Base-by-base conservation (phyloP, 2,113 vertebrate species). In the Pluvialis apricaria region DNA sequence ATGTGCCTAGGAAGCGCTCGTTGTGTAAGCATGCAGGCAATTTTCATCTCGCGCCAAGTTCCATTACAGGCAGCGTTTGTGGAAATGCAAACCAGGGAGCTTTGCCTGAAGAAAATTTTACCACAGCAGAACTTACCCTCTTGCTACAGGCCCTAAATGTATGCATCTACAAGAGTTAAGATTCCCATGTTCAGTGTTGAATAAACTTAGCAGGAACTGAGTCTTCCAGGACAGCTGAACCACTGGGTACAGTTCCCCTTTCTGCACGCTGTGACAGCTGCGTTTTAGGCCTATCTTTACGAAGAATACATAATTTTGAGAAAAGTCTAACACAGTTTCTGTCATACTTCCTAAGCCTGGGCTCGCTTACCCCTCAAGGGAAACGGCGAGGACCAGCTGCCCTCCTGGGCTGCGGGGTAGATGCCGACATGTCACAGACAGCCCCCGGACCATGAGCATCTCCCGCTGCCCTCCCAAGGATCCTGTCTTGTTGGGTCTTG, bases 401-500 rank as follows among this genome's bases (percentile, higher is more conserved):
- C 44, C 29, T 47, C 54, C 22, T 29, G 54, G 80, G 60, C 72
- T 71, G 58, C 0, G 3, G 32, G 42, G 47, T 38, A 45, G 32
- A 29, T 38, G 73, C 47, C 4, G 13, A 36, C 15, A 40, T 7
- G 45, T 14, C 0, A 0, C 60, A 58, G 45, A 8, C 34, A 70
- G 13, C 42, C 36, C 21, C 6, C 11, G 28, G 44, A 26, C 32
- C 4, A 0, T 0, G 15, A 60, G 52, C 60, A 58, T 40, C 62
- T 61, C 45, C 55, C 0, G 0, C 61, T 88, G 68, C 70, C 79
- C 66, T 75, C 49, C 1, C 0, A 3, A 58, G 51, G 22, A 42
- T 54, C 60, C 77, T 36, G 60, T 55, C 81, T 34, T 0, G 0
- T 0, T 25, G 15, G 32, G 13, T 75, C 52, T 55, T 17, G 1